Evolutionary conservation across 2,113 vertebrate species (phyloP).

Genomic region (Phylloscopus trochiloides): DNA sequence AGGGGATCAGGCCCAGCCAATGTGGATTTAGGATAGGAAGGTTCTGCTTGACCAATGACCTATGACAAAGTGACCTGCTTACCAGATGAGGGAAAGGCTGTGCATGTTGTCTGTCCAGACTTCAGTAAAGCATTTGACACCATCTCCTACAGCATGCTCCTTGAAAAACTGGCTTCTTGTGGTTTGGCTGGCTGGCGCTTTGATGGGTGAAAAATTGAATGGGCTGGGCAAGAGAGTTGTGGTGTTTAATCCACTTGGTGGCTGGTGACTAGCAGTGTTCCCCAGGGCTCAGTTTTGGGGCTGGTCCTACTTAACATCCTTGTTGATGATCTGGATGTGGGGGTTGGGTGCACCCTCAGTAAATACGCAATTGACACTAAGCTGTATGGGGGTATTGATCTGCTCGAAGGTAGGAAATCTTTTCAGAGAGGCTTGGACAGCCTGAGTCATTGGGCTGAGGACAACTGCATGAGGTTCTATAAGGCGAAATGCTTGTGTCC

Average conservation of each 20-base stretch:
- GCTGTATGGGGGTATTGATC: neutral
- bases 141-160: too few relatives aligned
- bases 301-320: neutral
- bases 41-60: neutral
- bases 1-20: neutral
- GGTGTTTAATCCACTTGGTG: neutral
- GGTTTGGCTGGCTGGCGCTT: neutral
- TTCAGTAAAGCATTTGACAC: neutral
- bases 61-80: neutral
- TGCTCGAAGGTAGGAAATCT: neutral
- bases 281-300: neutral
- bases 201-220: neutral
- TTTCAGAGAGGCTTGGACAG: neutral
- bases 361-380: neutral
- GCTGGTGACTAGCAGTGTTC: too few relatives aligned
- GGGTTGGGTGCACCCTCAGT: too few relatives aligned
- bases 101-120: neutral
- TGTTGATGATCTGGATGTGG: neutral
- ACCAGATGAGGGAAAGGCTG: neutral
- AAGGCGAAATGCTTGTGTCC: neutral
- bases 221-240: neutral
- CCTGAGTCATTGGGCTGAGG: neutral
- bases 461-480: accelerated
- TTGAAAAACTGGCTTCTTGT: neutral
- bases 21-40: neutral